Base-by-base conservation (phyloP, 2,888 invertebrate species). In the Chrysolina haemoptera region DNA sequence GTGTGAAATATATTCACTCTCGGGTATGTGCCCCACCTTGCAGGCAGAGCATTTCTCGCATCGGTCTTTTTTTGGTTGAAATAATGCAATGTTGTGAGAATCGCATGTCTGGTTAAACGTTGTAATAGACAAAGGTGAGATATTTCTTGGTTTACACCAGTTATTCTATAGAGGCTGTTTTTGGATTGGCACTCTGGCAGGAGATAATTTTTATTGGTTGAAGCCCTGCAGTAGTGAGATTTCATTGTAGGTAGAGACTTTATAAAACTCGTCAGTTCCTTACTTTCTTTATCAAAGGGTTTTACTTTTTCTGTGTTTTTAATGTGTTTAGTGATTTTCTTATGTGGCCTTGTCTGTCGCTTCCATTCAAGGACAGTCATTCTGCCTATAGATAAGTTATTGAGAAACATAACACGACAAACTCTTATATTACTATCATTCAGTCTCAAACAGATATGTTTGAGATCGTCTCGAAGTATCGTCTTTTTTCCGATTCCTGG, bases 121-220 rank as follows among this genome's bases (percentile, higher is more conserved):
- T 14, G 68, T 40, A 12, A 73, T 59, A n/a, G 69, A 66, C 40
- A 74, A 9, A n/a, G 63, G 27, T 55, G 18, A 35, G 18, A 22
- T 20, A 27, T 69, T 69, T 22, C n/a, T 53, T 59, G 20, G 11
- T 22, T 20, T 35, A 43, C 73, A 73, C 73, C 73, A 73, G 20
- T 73, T 64, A 55, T 65, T 35, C 53, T 14, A 62, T 74, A 75
- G 5, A 77, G 62, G 18, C 71, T 74, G 11, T 59, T 50, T 74
- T 77, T 75, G 16, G 73, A 53, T 62, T 72, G 41, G 67, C 71
- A 74, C 48, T 71, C 46, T 22, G 68, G 59, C 62, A 74, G 65
- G 11, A 74, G 46, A 63, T 78, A 78, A 35, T 74, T 48, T 74
- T 75, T 76, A 12, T 18, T 43, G 10, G 78, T 71, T 18, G 71